Evolutionary conservation across 1,140 invertebrate species (phyloP).

Genomic region (Danaus melanippus): DNA sequence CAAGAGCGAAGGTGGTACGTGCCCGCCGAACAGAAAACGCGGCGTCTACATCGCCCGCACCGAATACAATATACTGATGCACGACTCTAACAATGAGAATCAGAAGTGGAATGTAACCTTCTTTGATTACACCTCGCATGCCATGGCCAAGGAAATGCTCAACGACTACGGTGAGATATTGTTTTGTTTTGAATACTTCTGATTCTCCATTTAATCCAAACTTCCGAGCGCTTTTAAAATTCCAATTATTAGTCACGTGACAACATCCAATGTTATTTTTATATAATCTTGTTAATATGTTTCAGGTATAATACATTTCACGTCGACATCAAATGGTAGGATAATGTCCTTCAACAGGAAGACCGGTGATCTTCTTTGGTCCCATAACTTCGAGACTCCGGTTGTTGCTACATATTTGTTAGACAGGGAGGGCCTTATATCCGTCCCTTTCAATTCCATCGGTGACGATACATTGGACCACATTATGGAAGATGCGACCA

Average conservation of each 20-base stretch:
- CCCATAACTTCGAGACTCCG: slow-evolving; percentile 88
- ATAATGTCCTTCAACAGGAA: slow-evolving; percentile 85
- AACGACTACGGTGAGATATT: slow-evolving; percentile 84
- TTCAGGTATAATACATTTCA: slow-evolving; percentile 88
- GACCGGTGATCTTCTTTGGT: slow-evolving; percentile 87
- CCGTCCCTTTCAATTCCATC: slow-evolving; percentile 92
- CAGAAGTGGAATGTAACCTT: slow-evolving; percentile 96
- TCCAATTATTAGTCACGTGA: too few species aligned
- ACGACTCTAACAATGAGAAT: slow-evolving; percentile 83
- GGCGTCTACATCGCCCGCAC: slow-evolving; percentile 87
- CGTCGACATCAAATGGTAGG: slow-evolving; percentile 89
- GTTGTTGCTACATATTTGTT: slow-evolving; percentile 92
- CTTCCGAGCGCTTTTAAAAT: too few species aligned
- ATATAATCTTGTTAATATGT: slow-evolving; percentile 25
- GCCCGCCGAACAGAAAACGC: slow-evolving; percentile 75
- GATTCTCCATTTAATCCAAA: too few species aligned
- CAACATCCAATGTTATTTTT: too few species aligned
- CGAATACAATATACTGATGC: slow-evolving; percentile 96
- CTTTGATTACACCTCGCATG: slow-evolving; percentile 86
- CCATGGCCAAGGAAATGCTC: slow-evolving; percentile 80
- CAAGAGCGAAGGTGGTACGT: slow-evolving; percentile 72
- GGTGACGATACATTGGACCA: slow-evolving; percentile 87
- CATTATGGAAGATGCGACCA: slow-evolving; percentile 77
- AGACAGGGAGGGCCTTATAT: slow-evolving; percentile 83
- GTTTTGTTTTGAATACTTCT: too few species aligned